phyloP scores from a whole-genome alignment of 2,888 invertebrate genomes.

The Lordiphosa andalusiaca region DNA sequence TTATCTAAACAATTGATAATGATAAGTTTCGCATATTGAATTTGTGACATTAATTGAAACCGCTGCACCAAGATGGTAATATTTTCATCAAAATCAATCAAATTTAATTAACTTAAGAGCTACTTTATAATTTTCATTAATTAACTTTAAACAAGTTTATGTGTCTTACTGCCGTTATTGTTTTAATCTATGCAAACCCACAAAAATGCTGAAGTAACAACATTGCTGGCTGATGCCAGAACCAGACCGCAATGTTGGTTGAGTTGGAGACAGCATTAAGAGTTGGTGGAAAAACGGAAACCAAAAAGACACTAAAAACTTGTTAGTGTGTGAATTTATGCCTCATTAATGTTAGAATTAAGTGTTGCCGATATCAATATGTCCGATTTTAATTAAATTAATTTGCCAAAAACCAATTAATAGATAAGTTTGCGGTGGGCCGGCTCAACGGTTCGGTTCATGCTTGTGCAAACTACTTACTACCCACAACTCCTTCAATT shows the following conservation, averaged over 20 bases:
- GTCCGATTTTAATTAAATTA: constrained; percentile 30
- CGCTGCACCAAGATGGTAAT: background rate
- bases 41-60: constrained; percentile 1
- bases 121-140: constrained; percentile 1
- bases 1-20: background rate
- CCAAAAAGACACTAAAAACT: constrained; percentile 43
- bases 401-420: constrained; percentile 10
- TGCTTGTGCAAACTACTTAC: too few relatives aligned
- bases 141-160: background rate
- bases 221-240: constrained; percentile 12
- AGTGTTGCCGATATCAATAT: constrained; percentile 26
- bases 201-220: constrained; percentile 2
- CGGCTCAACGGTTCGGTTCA: too few relatives aligned
- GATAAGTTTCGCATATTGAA: too few relatives aligned
- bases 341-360: constrained; percentile 51
- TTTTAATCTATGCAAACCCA: constrained; percentile 9
- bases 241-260: constrained; percentile 8
- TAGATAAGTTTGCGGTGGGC: background rate
- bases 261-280: constrained; percentile 9
- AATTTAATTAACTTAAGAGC: constrained; percentile 5
- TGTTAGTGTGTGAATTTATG: constrained; percentile 53
- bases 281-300: constrained; percentile 14
- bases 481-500: too few relatives aligned
- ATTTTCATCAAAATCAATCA: constrained; percentile 5
- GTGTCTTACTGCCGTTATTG: background rate